Evolutionary conservation across 2,888 invertebrate genomes (phyloP), one percentile per base, ranked within the genome.

Genomic region (Meloe dianella): DNA sequence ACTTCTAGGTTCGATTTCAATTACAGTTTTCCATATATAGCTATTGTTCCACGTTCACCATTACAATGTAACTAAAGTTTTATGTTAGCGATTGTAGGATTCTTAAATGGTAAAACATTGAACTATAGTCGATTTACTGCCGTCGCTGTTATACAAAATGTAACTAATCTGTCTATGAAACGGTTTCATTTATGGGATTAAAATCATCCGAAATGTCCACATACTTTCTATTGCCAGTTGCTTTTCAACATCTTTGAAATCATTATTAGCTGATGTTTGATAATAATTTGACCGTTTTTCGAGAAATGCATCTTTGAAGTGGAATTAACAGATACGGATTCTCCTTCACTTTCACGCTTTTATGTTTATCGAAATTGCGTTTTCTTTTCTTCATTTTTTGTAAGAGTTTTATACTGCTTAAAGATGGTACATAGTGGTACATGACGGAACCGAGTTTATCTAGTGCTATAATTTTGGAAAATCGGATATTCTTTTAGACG

Each of bases 81-180:
- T 59, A 62, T 57, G 57, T 54, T 63, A 29, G 51, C 63, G 51
- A 30, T 22, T 60, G 41, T 57, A 9, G 54, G 29, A n/a, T 64
- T 61, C 51, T 60, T 60, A 63, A 64, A 68, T 54, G 54, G 54
- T 54, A 54, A 54, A 68, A 62, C 65, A 64, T 57, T 56, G 47
- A 54, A 54, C 27, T 24, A n/a, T n/a, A n/a, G n/a, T 60, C 62
- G 60, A 59, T 65, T 66, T 62, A 68, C 35, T 27, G 54, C 64
- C 63, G 65, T 65, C 65, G 62, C 64, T 5, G 27, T 27, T 14
- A 27, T 59, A 38, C 51, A 61, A 62, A 68, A 68, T 68, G 68
- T 65, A 68, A 68, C 65, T 68, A 65, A 62, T 27, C 62, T 63
- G 56, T 60, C 63, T 51, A 54, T 61, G 64, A 62, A 67, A 64